phyloP scores from a whole-genome alignment of 2,797 vertebrate genomes.

The Tragelaphus oryx region DNA sequence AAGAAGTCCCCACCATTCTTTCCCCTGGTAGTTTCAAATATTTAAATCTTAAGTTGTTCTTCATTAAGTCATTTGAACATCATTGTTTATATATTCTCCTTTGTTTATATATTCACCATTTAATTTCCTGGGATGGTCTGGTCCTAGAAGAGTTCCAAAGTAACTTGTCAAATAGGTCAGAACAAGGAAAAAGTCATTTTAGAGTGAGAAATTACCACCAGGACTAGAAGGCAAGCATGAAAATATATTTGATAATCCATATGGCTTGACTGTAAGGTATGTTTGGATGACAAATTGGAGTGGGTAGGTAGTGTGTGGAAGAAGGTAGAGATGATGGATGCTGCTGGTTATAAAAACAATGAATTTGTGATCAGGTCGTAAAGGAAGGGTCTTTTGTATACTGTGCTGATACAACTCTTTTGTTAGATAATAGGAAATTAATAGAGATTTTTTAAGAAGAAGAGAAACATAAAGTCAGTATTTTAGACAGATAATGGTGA shows the following conservation, averaged over 20 bases:
- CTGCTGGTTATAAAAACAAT: neutral
- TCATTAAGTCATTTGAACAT: neutral
- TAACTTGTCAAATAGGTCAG: neutral
- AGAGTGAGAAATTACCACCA: neutral
- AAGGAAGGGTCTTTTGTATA: neutral
- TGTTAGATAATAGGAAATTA: neutral
- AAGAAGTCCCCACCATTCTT: neutral
- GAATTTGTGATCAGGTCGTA: neutral
- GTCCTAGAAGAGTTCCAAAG: neutral
- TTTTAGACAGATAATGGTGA: neutral
- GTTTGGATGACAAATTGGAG: neutral
- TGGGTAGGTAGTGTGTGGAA: neutral
- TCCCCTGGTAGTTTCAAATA: neutral
- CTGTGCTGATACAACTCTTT: neutral
- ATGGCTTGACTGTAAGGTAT: neutral
- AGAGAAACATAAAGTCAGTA: neutral
- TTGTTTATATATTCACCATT: neutral
- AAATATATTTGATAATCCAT: neutral
- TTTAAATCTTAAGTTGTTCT: neutral
- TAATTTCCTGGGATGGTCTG: neutral
- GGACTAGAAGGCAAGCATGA: neutral
- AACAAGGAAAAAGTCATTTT: slow-evolving; percentile 1
- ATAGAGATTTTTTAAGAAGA: slow-evolving; percentile 15
- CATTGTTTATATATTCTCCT: neutral
- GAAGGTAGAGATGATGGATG: neutral